phyloP scores from a whole-genome alignment of 2,888 invertebrate genomes.

The Cosmorhoe ocellata region DNA sequence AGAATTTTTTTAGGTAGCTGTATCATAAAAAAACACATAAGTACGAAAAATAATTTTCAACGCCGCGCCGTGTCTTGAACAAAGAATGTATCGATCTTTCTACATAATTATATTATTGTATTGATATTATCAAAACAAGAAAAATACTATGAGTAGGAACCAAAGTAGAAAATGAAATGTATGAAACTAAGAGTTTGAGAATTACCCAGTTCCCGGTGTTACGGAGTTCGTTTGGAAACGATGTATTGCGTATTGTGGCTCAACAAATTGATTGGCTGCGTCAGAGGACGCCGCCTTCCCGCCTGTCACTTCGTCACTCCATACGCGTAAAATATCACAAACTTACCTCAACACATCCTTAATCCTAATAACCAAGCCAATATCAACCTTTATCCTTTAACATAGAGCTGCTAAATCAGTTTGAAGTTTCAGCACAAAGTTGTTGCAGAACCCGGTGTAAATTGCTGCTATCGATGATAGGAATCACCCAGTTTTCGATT shows the following conservation, averaged over 20 bases:
- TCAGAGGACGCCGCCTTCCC: constrained; percentile 68
- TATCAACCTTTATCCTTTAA: constrained; percentile 28
- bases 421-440: background rate
- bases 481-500: constrained; percentile 8
- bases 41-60: too few relatives aligned
- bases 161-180: too few relatives aligned
- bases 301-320: constrained; percentile 74
- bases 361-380: constrained; percentile 19
- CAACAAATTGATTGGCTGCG: constrained; percentile 78
- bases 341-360: constrained; percentile 26
- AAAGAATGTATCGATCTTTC: too few relatives aligned
- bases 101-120: too few relatives aligned
- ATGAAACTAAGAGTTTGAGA: constrained; percentile 47
- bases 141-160: too few relatives aligned
- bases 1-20: too few relatives aligned
- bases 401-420: constrained; percentile 10
- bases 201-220: constrained; percentile 46
- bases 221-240: constrained; percentile 66
- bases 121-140: too few relatives aligned
- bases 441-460: constrained; percentile 28
- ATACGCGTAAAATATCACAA: constrained; percentile 51
- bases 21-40: too few relatives aligned
- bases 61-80: too few relatives aligned
- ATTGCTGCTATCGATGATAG: constrained; percentile 28
- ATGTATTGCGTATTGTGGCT: constrained; percentile 74